phyloP scores from a whole-genome alignment of 2,113 vertebrate genomes.

The Vombatus ursinus region DNA sequence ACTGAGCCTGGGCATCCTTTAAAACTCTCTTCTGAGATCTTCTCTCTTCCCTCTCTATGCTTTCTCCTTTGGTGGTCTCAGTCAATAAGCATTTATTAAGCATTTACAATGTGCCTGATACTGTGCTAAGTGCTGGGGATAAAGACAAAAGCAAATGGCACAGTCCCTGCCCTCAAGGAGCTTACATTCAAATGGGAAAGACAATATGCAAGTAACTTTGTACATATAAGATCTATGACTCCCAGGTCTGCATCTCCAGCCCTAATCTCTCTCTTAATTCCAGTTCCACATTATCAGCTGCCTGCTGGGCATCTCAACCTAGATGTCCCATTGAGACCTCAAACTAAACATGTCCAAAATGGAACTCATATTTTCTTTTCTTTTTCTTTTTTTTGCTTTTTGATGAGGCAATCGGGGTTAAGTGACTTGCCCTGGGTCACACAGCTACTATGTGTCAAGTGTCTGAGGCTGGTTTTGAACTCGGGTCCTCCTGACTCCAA shows the following conservation, averaged over 20 bases:
- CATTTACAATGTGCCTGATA: background rate
- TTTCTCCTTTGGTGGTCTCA: background rate
- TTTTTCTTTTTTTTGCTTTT: too few relatives aligned
- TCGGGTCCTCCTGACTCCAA: too few relatives aligned
- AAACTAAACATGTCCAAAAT: background rate
- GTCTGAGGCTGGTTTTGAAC: too few relatives aligned
- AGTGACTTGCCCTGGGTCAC: too few relatives aligned
- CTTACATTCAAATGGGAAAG: background rate
- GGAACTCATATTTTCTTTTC: too few relatives aligned
- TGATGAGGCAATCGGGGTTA: too few relatives aligned
- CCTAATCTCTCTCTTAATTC: background rate
- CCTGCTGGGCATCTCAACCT: background rate
- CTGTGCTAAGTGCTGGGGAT: background rate
- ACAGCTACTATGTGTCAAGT: too few relatives aligned
- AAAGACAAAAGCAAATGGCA: background rate
- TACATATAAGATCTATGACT: background rate
- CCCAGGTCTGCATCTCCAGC: background rate
- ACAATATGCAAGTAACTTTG: background rate
- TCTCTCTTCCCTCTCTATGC: background rate
- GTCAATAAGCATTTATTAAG: background rate
- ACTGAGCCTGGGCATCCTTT: background rate
- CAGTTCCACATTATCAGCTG: background rate
- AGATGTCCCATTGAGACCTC: background rate
- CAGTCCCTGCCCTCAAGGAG: background rate
- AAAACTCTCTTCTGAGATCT: background rate